Conservation (phyloP, 2,888 invertebrate species). For the Bellardia pandia region DNA sequence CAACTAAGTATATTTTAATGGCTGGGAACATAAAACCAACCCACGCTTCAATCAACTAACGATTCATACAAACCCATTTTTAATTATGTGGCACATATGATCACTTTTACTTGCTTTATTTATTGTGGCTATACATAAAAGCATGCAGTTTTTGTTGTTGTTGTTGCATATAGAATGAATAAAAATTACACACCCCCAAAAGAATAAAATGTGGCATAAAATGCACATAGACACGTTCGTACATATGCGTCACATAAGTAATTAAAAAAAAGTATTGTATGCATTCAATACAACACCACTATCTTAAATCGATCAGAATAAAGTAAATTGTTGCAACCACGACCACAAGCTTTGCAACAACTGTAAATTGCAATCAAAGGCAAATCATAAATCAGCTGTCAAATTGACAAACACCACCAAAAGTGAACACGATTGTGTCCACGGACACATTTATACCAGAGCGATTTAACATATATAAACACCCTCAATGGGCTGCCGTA, state of each 20-base stretch:
- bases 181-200: constrained; percentile 30
- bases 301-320: constrained; percentile 61
- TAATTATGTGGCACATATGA: constrained; percentile 68
- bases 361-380: constrained; percentile 77
- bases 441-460: constrained; percentile 10
- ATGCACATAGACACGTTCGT: constrained; percentile 50
- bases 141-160: neutral
- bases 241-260: constrained; percentile 67
- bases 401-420: constrained; percentile 74
- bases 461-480: neutral
- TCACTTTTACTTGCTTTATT: constrained; percentile 60
- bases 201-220: constrained; percentile 58
- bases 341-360: constrained; percentile 61
- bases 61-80: constrained; percentile 49
- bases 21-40: constrained; percentile 57
- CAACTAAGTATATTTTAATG: constrained; percentile 64
- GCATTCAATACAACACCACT: constrained; percentile 43
- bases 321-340: constrained; percentile 57
- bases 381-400: constrained; percentile 77
- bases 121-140: constrained; percentile 9
- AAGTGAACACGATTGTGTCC: constrained; percentile 40
- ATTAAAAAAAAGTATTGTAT: constrained; percentile 72
- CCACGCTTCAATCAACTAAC: constrained; percentile 54
- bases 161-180: neutral
- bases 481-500: constrained; percentile 28